Evolutionary conservation across 1,140 invertebrate genomes (phyloP).

Genomic region (Chionoecetes opilio): DNA sequence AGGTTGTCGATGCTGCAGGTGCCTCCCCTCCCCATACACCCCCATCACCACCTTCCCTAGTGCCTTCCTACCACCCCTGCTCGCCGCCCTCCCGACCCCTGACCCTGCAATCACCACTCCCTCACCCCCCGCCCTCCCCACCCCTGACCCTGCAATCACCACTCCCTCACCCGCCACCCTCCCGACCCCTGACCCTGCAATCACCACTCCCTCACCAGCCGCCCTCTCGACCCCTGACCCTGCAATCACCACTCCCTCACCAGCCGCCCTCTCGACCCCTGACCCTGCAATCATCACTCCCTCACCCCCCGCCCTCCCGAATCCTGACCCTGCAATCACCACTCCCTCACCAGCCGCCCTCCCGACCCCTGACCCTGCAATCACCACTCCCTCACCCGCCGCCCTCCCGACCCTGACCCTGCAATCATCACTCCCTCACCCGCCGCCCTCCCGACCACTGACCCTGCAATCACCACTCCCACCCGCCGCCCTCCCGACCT

Average conservation of each 20-base stretch:
- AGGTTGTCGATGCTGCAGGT: not conserved
- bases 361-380: not conserved
- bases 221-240: not conserved
- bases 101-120: not conserved
- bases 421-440: not conserved
- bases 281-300: not conserved
- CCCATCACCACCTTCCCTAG: not conserved
- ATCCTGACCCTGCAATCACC: not conserved
- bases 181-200: not conserved
- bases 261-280: not conserved
- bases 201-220: not conserved
- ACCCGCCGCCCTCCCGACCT: not conserved
- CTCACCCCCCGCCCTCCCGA: not conserved
- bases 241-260: not conserved
- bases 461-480: not conserved
- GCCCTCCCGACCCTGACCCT: not conserved
- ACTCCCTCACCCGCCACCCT: not conserved
- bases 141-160: not conserved
- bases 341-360: not conserved
- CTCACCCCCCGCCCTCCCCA: not conserved
- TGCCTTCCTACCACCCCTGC: not conserved
- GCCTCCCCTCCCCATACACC: not conserved
- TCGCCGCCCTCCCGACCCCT: not conserved
- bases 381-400: not conserved
- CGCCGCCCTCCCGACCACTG: not conserved